These are phyloP conservation scores for Anas platyrhynchos DNA, from an alignment of 2,113 vertebrate genomes.

Conservation along the genomic window DNA sequence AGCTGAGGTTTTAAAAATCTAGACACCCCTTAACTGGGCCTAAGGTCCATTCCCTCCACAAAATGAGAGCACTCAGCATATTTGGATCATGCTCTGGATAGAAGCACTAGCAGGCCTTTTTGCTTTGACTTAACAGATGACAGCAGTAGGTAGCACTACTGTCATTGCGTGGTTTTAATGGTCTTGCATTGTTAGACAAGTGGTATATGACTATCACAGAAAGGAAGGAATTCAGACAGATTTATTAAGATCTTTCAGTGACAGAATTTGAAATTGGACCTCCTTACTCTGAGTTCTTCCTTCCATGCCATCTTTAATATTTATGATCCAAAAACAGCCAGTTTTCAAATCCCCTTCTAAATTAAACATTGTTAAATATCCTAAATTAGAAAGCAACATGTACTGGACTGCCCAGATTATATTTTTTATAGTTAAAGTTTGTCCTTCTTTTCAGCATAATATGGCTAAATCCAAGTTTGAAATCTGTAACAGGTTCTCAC, in stretches of 20 bases:
- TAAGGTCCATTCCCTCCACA: neutral
- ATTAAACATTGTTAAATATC: neutral
- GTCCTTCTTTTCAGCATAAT: neutral
- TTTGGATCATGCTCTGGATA: neutral
- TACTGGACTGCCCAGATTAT: neutral
- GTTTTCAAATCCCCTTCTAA: neutral
- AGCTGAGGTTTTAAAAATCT: neutral
- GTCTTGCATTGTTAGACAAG: neutral
- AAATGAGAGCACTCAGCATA: neutral
- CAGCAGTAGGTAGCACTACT: accelerated
- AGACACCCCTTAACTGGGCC: neutral
- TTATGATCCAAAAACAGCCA: neutral
- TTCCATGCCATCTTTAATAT: neutral
- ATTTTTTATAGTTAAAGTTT: neutral
- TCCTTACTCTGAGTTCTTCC: neutral
- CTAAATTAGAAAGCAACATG: neutral
- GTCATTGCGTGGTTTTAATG: neutral
- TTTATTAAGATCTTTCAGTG: neutral
- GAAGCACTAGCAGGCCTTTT: neutral
- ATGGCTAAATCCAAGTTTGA: neutral
- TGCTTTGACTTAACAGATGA: neutral
- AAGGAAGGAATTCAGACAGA: neutral
- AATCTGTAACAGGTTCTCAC: neutral
- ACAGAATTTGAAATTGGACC: neutral
- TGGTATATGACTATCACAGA: neutral